Evolutionary conservation across 2,797 vertebrate genomes (phyloP).

Genomic region (Mormyrus hasselquistii): DNA sequence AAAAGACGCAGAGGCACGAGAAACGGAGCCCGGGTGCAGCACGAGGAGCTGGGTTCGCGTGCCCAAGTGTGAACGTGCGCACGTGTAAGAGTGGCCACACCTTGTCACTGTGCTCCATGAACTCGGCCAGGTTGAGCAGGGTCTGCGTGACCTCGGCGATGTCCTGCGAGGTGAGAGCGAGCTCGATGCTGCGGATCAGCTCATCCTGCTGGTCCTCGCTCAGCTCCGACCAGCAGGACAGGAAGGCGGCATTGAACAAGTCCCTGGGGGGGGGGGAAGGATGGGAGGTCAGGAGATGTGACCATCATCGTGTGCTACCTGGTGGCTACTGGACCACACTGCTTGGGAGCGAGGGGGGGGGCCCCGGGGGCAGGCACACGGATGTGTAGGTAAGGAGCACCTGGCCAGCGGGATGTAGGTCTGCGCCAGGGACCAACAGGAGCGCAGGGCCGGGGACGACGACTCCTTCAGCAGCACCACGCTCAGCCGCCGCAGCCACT

Average conservation of each 20-base stretch:
- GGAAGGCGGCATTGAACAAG: constrained; percentile 94
- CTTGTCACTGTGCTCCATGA: constrained; percentile 99
- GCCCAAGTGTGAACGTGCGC: background rate
- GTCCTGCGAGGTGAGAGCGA: constrained; percentile 93
- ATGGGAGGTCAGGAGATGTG: background rate
- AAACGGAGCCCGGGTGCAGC: background rate
- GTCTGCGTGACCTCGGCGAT: constrained; percentile 98
- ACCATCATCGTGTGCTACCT: background rate
- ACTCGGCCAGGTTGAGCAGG: constrained; percentile 91
- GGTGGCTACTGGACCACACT: background rate
- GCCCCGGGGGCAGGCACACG: background rate
- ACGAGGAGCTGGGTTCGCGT: background rate
- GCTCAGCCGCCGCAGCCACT: constrained; percentile 90
- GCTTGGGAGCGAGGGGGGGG: background rate
- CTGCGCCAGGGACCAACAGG: constrained; percentile 96
- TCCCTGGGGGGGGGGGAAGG: constrained; percentile 62
- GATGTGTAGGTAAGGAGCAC: constrained; percentile 48
- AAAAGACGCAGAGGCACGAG: background rate
- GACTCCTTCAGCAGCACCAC: constrained; percentile 95
- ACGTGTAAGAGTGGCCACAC: constrained; percentile 46
- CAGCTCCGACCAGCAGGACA: constrained; percentile 97
- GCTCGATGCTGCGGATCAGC: constrained; percentile 92
- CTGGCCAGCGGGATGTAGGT: constrained; percentile 97
- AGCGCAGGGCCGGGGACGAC: constrained; percentile 88
- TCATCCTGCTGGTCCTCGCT: constrained; percentile 98